phyloP scores from a whole-genome alignment of 2,888 invertebrate species.

The Eulithis testata region DNA sequence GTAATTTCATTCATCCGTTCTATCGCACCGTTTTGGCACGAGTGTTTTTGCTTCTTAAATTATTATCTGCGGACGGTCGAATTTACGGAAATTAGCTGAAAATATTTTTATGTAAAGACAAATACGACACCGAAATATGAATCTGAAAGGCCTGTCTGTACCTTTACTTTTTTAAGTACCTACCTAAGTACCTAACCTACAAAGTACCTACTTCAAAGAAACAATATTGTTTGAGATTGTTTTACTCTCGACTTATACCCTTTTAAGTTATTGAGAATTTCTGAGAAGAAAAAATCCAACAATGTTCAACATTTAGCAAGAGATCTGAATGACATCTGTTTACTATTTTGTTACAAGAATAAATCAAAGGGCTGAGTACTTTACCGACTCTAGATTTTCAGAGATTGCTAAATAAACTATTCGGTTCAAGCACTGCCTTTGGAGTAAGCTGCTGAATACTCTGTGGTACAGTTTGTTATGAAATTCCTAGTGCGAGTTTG shows the following conservation, averaged over 20 bases:
- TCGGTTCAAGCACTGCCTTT: slow-evolving; percentile 15
- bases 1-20: slow-evolving; percentile 45
- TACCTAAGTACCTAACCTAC: no score
- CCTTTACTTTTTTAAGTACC: no score
- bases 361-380: neutral
- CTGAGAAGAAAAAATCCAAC: no score
- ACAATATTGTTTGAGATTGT: no score
- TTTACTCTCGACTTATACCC: no score
- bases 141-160: no score
- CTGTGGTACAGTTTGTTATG: slow-evolving; percentile 22
- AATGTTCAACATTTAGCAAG: no score
- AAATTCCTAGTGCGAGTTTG: slow-evolving; percentile 16
- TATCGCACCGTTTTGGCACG: slow-evolving; percentile 40
- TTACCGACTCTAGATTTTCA: slow-evolving; percentile 2
- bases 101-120: slow-evolving; percentile 11
- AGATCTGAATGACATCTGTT: no score
- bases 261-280: neutral
- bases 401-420: slow-evolving; percentile 16
- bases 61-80: slow-evolving; percentile 31
- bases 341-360: neutral
- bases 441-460: slow-evolving; percentile 10
- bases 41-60: slow-evolving; percentile 39
- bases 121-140: neutral
- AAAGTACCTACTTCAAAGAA: no score
- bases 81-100: slow-evolving; percentile 29